Conservation (phyloP, 2,888 invertebrate genomes). For the Tridacna crocea region DNA sequence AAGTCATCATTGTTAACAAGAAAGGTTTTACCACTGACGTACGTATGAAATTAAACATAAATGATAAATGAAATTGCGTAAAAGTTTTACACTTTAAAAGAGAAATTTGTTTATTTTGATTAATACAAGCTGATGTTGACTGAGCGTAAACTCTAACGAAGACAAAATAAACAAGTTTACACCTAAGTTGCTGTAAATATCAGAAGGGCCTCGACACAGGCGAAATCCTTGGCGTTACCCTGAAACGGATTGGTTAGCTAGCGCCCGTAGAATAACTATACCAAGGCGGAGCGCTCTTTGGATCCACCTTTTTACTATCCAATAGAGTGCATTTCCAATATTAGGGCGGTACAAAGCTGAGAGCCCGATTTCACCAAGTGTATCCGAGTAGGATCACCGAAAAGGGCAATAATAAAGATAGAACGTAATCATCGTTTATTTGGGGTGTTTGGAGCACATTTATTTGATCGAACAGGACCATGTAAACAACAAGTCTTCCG, state of each 20-base stretch:
- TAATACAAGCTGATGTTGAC: constrained; percentile 5
- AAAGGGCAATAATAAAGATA: constrained; percentile 30
- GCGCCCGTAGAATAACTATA: not conserved
- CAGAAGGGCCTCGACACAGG: not conserved
- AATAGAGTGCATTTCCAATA: constrained; percentile 10
- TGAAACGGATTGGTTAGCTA: constrained; percentile 7
- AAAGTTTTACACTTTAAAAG: constrained; percentile 7
- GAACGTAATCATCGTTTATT: constrained; percentile 21
- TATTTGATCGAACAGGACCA: constrained; percentile 30
- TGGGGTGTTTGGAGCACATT: constrained; percentile 33
- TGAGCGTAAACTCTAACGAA: not conserved
- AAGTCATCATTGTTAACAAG: too few species aligned
- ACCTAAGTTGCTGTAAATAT: not conserved
- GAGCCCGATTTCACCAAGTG: constrained; percentile 22
- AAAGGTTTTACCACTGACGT: constrained; percentile 2
- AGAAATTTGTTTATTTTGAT: constrained; percentile 4
- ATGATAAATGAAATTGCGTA: constrained; percentile 21
- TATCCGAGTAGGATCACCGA: constrained; percentile 26
- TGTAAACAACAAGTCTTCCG: constrained; percentile 55
- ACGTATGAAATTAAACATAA: constrained; percentile 25
- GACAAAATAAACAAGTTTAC: constrained; percentile 2
- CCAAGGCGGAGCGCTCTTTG: not conserved
- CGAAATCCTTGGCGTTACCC: not conserved
- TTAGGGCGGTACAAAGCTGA: not conserved
- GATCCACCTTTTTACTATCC: constrained; percentile 12